These are phyloP conservation scores for Bryconaethiops microstoma DNA, from an alignment of 2,797 vertebrate species.

Conservation along the genomic window DNA sequence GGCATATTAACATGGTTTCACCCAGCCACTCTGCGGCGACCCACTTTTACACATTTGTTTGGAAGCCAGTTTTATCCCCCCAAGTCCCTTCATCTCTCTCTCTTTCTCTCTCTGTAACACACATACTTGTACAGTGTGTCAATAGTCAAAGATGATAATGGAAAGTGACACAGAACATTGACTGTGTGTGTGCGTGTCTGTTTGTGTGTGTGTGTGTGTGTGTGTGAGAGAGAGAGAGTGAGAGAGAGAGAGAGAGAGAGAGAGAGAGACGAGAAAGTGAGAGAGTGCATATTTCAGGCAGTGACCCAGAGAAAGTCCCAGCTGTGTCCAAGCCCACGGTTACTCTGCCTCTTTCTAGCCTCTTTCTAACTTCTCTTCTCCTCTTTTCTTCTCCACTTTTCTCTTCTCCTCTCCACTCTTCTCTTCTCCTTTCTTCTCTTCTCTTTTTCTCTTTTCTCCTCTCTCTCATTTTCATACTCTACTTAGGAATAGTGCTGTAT, in stretches of 20 bases:
- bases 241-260: constrained; percentile 19
- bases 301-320: constrained; percentile 51
- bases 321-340: constrained; percentile 63
- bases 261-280: background rate
- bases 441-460: constrained; percentile 56
- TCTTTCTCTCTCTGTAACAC: background rate
- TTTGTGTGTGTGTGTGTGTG: too few species aligned
- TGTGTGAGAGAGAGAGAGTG: constrained; percentile 11
- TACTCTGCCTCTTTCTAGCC: constrained; percentile 53
- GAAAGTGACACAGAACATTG: constrained; percentile 44
- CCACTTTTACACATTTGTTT: constrained; percentile 18
- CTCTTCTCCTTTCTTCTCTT: constrained; percentile 15
- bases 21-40: background rate
- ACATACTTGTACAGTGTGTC: constrained; percentile 18
- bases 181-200: constrained; percentile 7
- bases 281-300: constrained; percentile 9
- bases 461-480: background rate
- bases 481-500: too few species aligned
- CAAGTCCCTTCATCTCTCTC: background rate
- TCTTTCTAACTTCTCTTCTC: constrained; percentile 55
- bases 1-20: background rate
- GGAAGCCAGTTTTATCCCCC: constrained; percentile 13
- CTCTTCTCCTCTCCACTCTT: constrained; percentile 54
- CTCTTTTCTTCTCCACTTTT: constrained; percentile 51
- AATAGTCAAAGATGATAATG: constrained; percentile 43